Evolutionary conservation across 2,797 vertebrate species (phyloP).

Genomic region (Discoglossus pictus): DNA sequence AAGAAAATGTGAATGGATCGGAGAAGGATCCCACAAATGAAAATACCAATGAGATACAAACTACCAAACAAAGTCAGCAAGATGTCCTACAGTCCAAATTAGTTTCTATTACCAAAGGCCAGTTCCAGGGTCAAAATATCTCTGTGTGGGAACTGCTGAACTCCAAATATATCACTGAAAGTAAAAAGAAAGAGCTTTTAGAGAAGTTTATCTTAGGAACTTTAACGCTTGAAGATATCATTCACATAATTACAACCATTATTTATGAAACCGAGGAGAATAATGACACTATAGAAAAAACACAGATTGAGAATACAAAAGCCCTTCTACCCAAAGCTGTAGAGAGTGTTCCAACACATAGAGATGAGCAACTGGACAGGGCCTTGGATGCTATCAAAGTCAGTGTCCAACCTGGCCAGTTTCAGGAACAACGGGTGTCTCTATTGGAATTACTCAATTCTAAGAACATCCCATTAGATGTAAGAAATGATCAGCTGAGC

Average conservation of each 20-base stretch:
- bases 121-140: slow-evolving; percentile 72
- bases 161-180: slow-evolving; percentile 73
- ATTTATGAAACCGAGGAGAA: slow-evolving; percentile 51
- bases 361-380: slow-evolving; percentile 66
- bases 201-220: slow-evolving; percentile 67
- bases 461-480: slow-evolving; percentile 38
- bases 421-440: slow-evolving; percentile 21
- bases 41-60: neutral
- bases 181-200: slow-evolving; percentile 71
- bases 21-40: no score
- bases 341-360: neutral
- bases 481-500: slow-evolving; percentile 42
- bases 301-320: neutral
- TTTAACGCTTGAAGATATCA: slow-evolving; percentile 42
- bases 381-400: slow-evolving; percentile 54
- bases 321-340: neutral
- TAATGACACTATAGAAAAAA: fast-evolving
- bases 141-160: slow-evolving; percentile 83
- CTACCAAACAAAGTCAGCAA: slow-evolving; percentile 37
- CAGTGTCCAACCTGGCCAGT: neutral
- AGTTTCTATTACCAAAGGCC: slow-evolving; percentile 65
- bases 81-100: slow-evolving; percentile 61
- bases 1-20: slow-evolving; percentile 42
- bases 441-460: slow-evolving; percentile 49
- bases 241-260: slow-evolving; percentile 24